phyloP scores from a whole-genome alignment of 2,888 invertebrate genomes.

The Lordiphosa andalusiaca region DNA sequence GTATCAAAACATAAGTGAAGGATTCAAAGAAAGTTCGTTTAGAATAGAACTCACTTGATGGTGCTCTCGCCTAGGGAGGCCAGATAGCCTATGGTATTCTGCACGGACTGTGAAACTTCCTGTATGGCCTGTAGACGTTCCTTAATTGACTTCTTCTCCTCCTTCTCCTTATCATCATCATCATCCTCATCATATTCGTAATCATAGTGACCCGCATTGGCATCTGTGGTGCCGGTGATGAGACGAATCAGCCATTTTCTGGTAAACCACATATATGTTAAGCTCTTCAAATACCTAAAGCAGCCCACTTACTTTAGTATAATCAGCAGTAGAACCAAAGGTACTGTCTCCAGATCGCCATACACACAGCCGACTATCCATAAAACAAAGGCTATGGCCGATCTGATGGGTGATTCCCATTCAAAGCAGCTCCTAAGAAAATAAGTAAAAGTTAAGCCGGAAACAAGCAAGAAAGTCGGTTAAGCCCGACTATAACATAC shows the following conservation, averaged over 20 bases:
- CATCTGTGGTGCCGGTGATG: conserved; percentile 77
- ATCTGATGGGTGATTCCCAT: conserved; percentile 95
- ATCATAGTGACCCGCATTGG: conserved; percentile 80
- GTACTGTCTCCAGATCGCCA: conserved; percentile 97
- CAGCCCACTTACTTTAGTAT: conserved; percentile 82
- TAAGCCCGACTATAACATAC: too few relatives aligned
- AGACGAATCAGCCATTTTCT: conserved; percentile 80
- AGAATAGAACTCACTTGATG: too few relatives aligned
- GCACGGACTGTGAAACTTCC: conserved; percentile 97
- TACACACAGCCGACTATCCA: conserved; percentile 95
- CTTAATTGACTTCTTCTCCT: conserved; percentile 96
- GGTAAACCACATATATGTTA: not conserved
- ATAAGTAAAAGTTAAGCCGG: not conserved
- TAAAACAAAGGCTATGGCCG: conserved; percentile 89
- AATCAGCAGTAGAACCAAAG: conserved; percentile 90
- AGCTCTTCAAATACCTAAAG: too few relatives aligned
- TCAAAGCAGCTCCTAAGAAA: conserved; percentile 93
- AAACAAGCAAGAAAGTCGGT: too few relatives aligned
- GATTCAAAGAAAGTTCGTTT: too few relatives aligned
- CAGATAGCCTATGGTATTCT: conserved; percentile 96
- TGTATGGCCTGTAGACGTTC: conserved; percentile 97
- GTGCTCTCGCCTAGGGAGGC: conserved; percentile 96
- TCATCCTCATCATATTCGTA: conserved; percentile 90
- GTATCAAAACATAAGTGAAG: not conserved
- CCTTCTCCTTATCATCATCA: conserved; percentile 95